phyloP scores from a whole-genome alignment of 2,888 invertebrate species.

The Cataglyphis rosenhaueri region DNA sequence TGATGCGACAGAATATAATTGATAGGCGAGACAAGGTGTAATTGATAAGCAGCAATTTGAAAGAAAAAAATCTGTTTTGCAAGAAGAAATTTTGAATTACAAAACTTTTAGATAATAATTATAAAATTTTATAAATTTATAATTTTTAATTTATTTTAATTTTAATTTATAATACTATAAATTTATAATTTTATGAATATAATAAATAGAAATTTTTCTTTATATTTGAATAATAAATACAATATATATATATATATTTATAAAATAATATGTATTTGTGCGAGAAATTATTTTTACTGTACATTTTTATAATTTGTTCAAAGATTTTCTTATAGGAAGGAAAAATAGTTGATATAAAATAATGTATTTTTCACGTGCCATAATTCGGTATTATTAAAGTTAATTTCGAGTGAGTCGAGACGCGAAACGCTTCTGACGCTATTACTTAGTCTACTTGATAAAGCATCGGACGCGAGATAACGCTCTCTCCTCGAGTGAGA shows the following conservation, averaged over 20 bases:
- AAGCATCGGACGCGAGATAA: constrained; percentile 9
- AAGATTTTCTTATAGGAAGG: not conserved
- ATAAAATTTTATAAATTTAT: too few species aligned
- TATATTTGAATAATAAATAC: not conserved
- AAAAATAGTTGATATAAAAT: not conserved
- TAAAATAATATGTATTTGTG: not conserved
- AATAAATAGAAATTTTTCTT: not conserved
- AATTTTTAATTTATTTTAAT: too few species aligned
- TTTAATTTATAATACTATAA: not conserved
- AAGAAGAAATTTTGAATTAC: not conserved
- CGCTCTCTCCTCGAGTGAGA: constrained; percentile 10
- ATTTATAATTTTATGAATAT: not conserved
- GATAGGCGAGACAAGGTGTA: not conserved
- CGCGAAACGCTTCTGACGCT: not conserved
- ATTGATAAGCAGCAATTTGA: constrained; percentile 11
- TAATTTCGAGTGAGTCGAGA: not conserved
- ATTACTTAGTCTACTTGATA: constrained; percentile 19
- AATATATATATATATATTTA: not conserved
- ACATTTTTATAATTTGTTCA: not conserved
- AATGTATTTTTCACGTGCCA: not conserved
- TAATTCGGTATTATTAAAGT: not conserved
- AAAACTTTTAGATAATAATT: not conserved
- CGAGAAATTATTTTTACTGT: not conserved
- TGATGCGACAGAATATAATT: not conserved
- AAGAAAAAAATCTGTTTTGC: not conserved